Percentiles rank a stretch among this genome's conserved stretches.
Evolutionary conservation across 2,797 vertebrate species (phyloP).

Genomic region (Lophotriccus pileatus): DNA sequence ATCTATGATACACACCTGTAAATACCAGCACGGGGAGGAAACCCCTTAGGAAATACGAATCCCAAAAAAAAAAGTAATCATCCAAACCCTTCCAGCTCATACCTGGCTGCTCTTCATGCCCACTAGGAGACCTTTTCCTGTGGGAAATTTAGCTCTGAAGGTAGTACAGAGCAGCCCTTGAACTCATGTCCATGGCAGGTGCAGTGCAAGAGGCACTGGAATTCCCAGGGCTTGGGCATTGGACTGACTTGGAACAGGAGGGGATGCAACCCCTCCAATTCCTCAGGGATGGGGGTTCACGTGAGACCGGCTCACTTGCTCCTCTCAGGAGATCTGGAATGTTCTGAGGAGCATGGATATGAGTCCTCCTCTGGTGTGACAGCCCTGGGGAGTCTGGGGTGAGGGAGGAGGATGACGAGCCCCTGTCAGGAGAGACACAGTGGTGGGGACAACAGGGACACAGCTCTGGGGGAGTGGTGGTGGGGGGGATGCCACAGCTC

Average conservation of each 20-base stretch:
- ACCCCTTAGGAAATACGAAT: background rate
- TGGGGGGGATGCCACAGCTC: background rate
- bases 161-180: background rate
- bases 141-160: background rate
- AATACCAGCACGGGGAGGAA: background rate
- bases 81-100: background rate
- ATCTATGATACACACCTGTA: background rate
- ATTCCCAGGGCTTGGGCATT: fast-evolving
- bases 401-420: background rate
- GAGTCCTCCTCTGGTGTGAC: background rate
- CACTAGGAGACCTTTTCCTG: background rate
- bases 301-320: background rate
- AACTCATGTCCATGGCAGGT: fast-evolving
- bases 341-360: fast-evolving
- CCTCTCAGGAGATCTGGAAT: background rate
- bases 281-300: background rate
- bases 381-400: fast-evolving
- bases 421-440: background rate
- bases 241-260: background rate
- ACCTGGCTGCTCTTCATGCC: background rate
- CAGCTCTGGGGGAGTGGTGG: background rate
- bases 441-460: background rate
- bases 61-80: background rate
- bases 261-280: background rate
- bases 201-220: fast-evolving